These are phyloP conservation scores for Hippopotamyrus pictus DNA, from an alignment of 2,797 vertebrate species.

Conservation along the genomic window DNA sequence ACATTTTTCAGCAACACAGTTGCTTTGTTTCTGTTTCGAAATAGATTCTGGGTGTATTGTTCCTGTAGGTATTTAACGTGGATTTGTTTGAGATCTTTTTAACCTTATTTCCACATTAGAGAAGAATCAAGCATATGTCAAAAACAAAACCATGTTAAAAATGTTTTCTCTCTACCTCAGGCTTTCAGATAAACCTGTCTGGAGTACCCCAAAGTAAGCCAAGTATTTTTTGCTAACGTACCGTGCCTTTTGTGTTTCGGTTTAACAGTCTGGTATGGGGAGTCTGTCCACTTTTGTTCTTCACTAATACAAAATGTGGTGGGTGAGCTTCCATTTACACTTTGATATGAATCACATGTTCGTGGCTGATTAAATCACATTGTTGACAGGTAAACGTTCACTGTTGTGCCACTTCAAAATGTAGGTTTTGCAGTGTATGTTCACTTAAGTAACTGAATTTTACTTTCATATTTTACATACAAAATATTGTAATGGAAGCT, in stretches of 20 bases:
- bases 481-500: slow-evolving; percentile 46
- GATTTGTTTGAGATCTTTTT: not conserved
- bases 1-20: not conserved
- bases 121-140: not conserved
- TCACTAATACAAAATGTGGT: slow-evolving; percentile 55
- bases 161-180: slow-evolving; percentile 71
- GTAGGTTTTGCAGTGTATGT: not conserved
- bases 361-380: slow-evolving; percentile 26
- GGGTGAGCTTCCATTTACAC: slow-evolving; percentile 49
- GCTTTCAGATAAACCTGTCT: slow-evolving; percentile 85
- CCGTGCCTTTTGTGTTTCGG: slow-evolving; percentile 57
- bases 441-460: not conserved
- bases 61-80: not conserved
- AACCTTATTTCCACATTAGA: not conserved
- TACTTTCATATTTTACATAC: not conserved
- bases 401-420: slow-evolving; percentile 33
- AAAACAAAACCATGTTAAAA: slow-evolving; percentile 45
- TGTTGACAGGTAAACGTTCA: slow-evolving; percentile 40
- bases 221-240: slow-evolving; percentile 61
- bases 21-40: not conserved
- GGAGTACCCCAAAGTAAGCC: slow-evolving; percentile 79
- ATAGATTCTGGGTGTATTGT: not conserved
- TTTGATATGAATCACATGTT: slow-evolving; percentile 41
- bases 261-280: slow-evolving; percentile 62
- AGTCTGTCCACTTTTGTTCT: slow-evolving; percentile 67